A percentile compares a stretch with the other conserved stretches of the same genome.
phyloP scores from a whole-genome alignment of 2,113 vertebrate genomes.

The Balaenoptera acutorostrata region DNA sequence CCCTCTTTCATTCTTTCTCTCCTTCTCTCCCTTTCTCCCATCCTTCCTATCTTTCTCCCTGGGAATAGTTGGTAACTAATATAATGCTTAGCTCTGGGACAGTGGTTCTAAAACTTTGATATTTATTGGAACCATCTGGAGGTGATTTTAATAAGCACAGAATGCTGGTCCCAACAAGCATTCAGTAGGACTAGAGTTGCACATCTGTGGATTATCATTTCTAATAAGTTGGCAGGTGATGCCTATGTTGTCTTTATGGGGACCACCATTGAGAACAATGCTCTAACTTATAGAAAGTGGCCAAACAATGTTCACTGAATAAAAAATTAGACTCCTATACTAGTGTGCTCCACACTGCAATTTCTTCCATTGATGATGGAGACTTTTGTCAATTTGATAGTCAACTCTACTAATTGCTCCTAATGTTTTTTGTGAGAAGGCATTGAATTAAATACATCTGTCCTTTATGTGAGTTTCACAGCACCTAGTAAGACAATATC shows the following conservation, averaged over 20 bases:
- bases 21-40: not conserved
- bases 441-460: not conserved
- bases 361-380: not conserved
- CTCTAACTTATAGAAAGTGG: not conserved
- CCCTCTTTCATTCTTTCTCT: not conserved
- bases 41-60: not conserved
- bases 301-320: not conserved
- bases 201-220: not conserved
- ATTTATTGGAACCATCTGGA: not conserved
- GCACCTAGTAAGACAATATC: not conserved
- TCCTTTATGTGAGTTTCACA: not conserved
- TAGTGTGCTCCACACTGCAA: not conserved
- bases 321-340: not conserved
- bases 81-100: not conserved
- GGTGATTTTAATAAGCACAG: not conserved
- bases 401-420: not conserved
- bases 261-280: not conserved
- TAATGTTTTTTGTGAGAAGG: not conserved
- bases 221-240: not conserved
- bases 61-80: not conserved
- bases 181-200: not conserved
- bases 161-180: not conserved
- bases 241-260: not conserved
- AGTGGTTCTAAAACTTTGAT: not conserved
- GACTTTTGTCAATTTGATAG: not conserved